These are phyloP conservation scores for Rhynchophorus ferrugineus DNA, from an alignment of 1,140 invertebrate genomes.

Conservation along the genomic window DNA sequence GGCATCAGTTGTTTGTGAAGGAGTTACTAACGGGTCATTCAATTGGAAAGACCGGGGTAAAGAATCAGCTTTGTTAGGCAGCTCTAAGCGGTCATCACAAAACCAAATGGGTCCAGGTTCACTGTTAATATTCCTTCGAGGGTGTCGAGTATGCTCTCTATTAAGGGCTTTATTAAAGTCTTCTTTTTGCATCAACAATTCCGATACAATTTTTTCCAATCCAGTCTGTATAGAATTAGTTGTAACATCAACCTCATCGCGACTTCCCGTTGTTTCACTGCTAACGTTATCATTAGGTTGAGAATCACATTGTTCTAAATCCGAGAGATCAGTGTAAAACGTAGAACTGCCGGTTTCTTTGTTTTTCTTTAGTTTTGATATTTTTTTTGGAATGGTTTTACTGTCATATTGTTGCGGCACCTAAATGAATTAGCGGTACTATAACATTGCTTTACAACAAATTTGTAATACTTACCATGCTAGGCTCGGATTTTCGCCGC, in stretches of 20 bases:
- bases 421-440: neutral
- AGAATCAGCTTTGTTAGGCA: constrained; percentile 61
- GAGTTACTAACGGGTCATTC: constrained; percentile 41
- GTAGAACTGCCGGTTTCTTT: constrained; percentile 48
- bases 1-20: too few species aligned
- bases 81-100: constrained; percentile 40
- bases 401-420: constrained; percentile 45
- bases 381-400: constrained; percentile 59
- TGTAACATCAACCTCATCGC: constrained; percentile 8
- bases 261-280: constrained; percentile 40
- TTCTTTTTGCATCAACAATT: constrained; percentile 74
- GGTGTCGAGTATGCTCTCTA: constrained; percentile 13
- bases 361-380: constrained; percentile 57
- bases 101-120: constrained; percentile 45
- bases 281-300: constrained; percentile 56
- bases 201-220: constrained; percentile 72
- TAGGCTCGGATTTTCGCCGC: constrained; percentile 66
- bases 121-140: constrained; percentile 34
- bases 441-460: neutral
- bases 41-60: constrained; percentile 69
- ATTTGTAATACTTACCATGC: constrained; percentile 34
- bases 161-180: constrained; percentile 60
- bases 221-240: constrained; percentile 38
- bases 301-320: constrained; percentile 49
- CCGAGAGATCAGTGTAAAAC: constrained; percentile 59